Evolutionary conservation across 2,888 invertebrate species (phyloP).

Genomic region (Scaptomyza flava): DNA sequence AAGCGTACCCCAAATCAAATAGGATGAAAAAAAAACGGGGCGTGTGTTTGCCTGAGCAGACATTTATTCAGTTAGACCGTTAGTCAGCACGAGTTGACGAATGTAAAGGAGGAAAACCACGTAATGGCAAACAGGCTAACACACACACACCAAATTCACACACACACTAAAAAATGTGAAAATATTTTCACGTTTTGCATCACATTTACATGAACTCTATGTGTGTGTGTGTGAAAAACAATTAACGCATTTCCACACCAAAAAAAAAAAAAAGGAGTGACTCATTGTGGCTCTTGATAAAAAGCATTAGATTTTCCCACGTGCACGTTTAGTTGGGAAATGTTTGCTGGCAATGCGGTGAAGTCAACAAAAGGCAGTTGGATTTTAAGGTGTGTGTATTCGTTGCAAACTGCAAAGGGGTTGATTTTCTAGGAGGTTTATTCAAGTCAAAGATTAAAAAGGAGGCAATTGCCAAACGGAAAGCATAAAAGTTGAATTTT

Average conservation of each 20-base stretch:
- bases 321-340: constrained; percentile 40
- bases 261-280: constrained; percentile 57
- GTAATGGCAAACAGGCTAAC: constrained; percentile 49
- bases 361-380: background rate
- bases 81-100: constrained; percentile 60
- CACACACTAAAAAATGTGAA: constrained; percentile 22
- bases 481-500: background rate
- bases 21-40: constrained; percentile 9
- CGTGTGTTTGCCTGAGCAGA: constrained; percentile 23
- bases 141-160: constrained; percentile 1
- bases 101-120: constrained; percentile 57
- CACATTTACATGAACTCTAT: constrained; percentile 52
- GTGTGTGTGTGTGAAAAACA: constrained; percentile 62
- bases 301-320: constrained; percentile 65
- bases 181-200: constrained; percentile 72
- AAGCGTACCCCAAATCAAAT: background rate
- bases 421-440: background rate
- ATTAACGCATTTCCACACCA: constrained; percentile 67
- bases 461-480: constrained; percentile 13
- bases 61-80: constrained; percentile 29
- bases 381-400: constrained; percentile 9
- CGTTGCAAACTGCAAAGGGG: constrained; percentile 6
- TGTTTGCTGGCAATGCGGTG: constrained; percentile 13
- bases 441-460: constrained; percentile 10
- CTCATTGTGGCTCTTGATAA: constrained; percentile 58